Conservation (phyloP, 1,140 invertebrate genomes). For the Drosophila nigrodunni region DNA sequence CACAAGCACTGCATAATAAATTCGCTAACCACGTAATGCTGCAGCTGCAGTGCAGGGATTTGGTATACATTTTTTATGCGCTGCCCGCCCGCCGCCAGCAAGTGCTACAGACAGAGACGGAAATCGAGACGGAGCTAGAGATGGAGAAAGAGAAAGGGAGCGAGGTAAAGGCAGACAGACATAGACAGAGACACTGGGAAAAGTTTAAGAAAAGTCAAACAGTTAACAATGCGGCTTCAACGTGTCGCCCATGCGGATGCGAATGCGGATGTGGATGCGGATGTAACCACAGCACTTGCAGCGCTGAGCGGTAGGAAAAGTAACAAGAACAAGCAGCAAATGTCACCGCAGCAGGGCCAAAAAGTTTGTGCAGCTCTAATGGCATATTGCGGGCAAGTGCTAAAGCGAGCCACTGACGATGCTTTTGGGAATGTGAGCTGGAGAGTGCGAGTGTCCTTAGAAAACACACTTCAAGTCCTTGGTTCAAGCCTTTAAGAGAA, state of each 20-base stretch:
- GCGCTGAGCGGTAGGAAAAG: neutral
- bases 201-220: constrained; percentile 81
- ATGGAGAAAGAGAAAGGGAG: neutral
- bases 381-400: constrained; percentile 53
- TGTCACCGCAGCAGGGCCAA: constrained; percentile 45
- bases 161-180: neutral
- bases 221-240: constrained; percentile 78
- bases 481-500: constrained; percentile 13
- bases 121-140: neutral
- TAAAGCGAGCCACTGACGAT: constrained; percentile 29
- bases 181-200: constrained; percentile 60
- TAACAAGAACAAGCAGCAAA: neutral
- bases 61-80: constrained; percentile 81
- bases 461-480: neutral
- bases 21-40: constrained; percentile 83
- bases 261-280: constrained; percentile 15
- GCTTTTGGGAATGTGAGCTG: constrained; percentile 28
- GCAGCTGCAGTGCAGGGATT: constrained; percentile 83
- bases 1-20: constrained; percentile 76
- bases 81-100: constrained; percentile 58
- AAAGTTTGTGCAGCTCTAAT: constrained; percentile 55
- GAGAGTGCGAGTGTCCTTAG: constrained; percentile 19
- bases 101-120: constrained; percentile 44
- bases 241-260: constrained; percentile 52
- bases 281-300: constrained; percentile 34